Percentiles rank a stretch among this genome's conserved stretches.
phyloP scores from a whole-genome alignment of 2,797 vertebrate species.

The Eulemur coronatus region DNA sequence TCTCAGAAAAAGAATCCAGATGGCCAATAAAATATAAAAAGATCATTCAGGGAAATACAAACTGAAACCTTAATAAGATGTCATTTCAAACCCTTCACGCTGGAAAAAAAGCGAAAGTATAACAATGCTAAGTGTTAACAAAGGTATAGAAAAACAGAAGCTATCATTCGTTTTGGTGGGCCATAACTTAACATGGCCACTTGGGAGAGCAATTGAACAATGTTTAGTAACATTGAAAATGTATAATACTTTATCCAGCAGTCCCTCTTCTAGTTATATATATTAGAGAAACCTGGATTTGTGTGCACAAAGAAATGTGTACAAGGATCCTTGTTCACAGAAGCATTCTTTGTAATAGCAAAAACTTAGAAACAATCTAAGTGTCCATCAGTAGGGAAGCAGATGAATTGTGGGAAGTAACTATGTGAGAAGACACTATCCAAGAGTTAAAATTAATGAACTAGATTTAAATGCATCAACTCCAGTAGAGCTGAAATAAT shows the following conservation, averaged over 20 bases:
- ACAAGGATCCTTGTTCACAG: background rate
- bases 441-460: background rate
- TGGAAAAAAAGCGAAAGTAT: background rate
- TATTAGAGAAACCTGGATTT: background rate
- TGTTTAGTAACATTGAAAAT: background rate
- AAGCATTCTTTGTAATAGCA: background rate
- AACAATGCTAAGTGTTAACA: background rate
- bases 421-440: background rate
- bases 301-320: background rate
- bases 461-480: background rate
- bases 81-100: background rate
- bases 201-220: slow-evolving; percentile 1
- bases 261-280: background rate
- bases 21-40: slow-evolving; percentile 7
- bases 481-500: background rate
- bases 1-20: background rate
- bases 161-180: background rate
- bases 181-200: background rate
- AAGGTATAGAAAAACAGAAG: background rate
- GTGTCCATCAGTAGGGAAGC: background rate
- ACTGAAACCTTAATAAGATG: background rate
- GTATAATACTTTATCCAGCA: background rate
- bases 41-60: background rate
- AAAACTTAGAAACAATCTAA: background rate
- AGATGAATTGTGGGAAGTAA: background rate